Base-by-base conservation (phyloP, 2,113 vertebrate species). In the Empidonax alnorum region DNA sequence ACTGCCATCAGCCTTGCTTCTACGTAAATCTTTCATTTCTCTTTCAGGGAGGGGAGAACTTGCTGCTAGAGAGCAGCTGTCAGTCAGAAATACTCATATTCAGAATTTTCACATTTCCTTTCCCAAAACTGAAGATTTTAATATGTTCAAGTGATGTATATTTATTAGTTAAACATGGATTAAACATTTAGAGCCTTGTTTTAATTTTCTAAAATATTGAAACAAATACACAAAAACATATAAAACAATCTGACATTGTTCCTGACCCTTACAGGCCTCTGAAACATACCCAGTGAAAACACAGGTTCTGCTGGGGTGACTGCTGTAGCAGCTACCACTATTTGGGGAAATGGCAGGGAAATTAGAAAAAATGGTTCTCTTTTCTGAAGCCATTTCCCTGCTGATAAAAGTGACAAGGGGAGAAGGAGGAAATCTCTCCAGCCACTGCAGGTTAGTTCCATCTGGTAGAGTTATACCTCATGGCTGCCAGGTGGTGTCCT, bases 401-500 rank as follows among this genome's bases (percentile, higher is more conserved):
- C 67, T 7, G 84, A 19, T 15, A 37, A 41, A 86, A 61, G 72
- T 44, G 72, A 55, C n/a, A 12, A 0, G 27, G 39, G 46, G 44
- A 93, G 68, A 55, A 90, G 85, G 81, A 75, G 65, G 79, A 24
- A 41, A 41, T 25, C 69, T 23, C 73, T 56, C 37, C 46, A 56
- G 3, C 7, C 27, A 20, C 17, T 0, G 6, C 7, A 7, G 58
- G 47, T 46, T 58, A 27, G 4, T 42, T 63, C 87, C 93, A 86
- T 86, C 68, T 88, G 96, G 50, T 7, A 33, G 76, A 81, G 94
- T 24, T 87, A 21, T 28, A 96, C 49, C 93, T 66, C 90, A 11
- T 11, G 10, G 62, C 88, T 87, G 94, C 96, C 96, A 93, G 96
- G 65, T 90, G 96, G 94, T 87, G 96, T 92, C 96, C 93, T 89